Percentiles rank a stretch among this genome's conserved stretches.
Evolutionary conservation across 1,140 invertebrate genomes (phyloP).

Genomic region (Littorina saxatilis): DNA sequence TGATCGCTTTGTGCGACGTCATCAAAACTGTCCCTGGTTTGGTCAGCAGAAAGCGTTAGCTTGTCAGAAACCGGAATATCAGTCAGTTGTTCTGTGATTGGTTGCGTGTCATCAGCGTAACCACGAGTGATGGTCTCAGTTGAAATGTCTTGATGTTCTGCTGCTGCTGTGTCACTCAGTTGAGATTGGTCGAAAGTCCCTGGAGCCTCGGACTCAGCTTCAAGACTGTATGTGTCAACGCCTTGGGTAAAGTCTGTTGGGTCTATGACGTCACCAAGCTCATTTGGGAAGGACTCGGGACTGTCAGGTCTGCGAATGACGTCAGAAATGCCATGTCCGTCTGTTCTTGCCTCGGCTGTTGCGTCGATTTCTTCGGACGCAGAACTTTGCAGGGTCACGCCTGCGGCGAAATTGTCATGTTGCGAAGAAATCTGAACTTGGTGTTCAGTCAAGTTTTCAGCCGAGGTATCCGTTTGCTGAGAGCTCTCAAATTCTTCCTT

Average conservation of each 20-base stretch:
- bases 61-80: too few species aligned
- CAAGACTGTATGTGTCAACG: not conserved
- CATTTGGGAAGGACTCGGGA: conserved; percentile 25
- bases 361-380: conserved; percentile 2
- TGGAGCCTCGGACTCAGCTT: too few species aligned
- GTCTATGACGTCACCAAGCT: not conserved
- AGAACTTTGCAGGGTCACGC: not conserved
- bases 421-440: conserved; percentile 14
- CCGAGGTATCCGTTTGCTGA: conserved; percentile 20
- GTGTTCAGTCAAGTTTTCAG: not conserved
- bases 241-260: not conserved
- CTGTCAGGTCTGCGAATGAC: conserved; percentile 7
- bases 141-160: too few species aligned
- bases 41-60: not conserved
- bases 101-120: too few species aligned
- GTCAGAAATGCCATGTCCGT: too few species aligned
- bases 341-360: conserved; percentile 11
- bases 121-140: too few species aligned
- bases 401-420: conserved; percentile 13
- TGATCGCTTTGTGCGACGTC: too few species aligned
- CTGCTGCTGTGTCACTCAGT: not conserved
- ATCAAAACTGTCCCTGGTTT: too few species aligned
- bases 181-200: not conserved
- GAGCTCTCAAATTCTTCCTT: not conserved
- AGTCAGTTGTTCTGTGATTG: too few species aligned